Conservation (phyloP, 2,888 invertebrate species). For the Diarsia brunnea region DNA sequence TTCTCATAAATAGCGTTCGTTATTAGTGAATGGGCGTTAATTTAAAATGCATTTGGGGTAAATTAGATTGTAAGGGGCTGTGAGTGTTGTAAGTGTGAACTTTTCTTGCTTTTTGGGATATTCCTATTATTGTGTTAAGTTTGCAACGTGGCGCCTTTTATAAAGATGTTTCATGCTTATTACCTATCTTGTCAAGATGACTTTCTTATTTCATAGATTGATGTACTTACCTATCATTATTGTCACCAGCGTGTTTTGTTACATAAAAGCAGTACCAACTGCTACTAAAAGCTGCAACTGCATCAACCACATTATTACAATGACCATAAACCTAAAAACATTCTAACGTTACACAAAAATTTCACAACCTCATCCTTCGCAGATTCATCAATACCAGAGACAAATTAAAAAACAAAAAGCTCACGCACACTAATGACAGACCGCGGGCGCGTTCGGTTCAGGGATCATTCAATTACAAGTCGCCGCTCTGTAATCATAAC, state of each 20-base stretch:
- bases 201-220: neutral
- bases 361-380: slow-evolving; percentile 63
- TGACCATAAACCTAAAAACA: slow-evolving; percentile 27
- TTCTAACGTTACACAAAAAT: slow-evolving; percentile 43
- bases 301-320: slow-evolving; percentile 12
- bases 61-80: slow-evolving; percentile 65
- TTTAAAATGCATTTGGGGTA: slow-evolving; percentile 74
- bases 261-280: neutral
- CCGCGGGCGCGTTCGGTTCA: slow-evolving; percentile 64
- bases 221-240: too few relatives aligned
- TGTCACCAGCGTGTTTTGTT: too few relatives aligned
- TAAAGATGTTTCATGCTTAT: neutral
- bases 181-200: neutral
- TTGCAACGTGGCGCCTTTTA: slow-evolving; percentile 7
- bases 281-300: neutral
- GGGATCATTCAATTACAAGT: slow-evolving; percentile 74
- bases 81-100: slow-evolving; percentile 35
- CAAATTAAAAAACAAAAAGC: slow-evolving; percentile 66
- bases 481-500: slow-evolving; percentile 87
- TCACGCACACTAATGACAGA: slow-evolving; percentile 78
- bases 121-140: slow-evolving; percentile 15
- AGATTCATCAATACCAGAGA: slow-evolving; percentile 68
- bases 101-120: slow-evolving; percentile 24
- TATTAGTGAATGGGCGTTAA: slow-evolving; percentile 75
- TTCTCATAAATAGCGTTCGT: slow-evolving; percentile 79